Conservation (phyloP, 2,113 vertebrate genomes). For the Sminthopsis crassicaudata region DNA sequence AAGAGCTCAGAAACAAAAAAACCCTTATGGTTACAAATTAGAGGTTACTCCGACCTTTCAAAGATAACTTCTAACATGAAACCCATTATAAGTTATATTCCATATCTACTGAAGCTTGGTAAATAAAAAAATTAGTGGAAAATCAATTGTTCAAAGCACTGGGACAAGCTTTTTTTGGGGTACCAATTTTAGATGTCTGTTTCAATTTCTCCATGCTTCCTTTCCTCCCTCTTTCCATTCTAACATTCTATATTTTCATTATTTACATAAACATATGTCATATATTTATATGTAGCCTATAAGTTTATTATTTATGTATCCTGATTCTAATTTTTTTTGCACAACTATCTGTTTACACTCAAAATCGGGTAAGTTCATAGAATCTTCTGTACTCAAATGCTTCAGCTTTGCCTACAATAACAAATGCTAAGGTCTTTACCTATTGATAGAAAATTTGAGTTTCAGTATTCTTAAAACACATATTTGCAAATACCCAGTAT, state of each 20-base stretch:
- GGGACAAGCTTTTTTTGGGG: neutral
- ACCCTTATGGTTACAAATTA: neutral
- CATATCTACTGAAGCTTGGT: neutral
- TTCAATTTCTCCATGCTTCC: neutral
- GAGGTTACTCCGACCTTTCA: neutral
- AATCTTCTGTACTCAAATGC: neutral
- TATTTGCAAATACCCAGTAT: neutral
- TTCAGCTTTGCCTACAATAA: neutral
- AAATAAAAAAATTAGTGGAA: neutral
- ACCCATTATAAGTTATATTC: neutral
- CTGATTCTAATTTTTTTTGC: neutral
- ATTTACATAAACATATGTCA: neutral
- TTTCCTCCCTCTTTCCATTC: neutral
- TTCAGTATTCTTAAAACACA: neutral
- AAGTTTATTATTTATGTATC: neutral
- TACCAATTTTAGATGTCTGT: neutral
- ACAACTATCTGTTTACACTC: neutral
- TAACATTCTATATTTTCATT: neutral
- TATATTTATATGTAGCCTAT: neutral
- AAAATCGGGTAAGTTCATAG: neutral
- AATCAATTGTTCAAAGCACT: neutral
- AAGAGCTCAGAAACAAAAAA: neutral
- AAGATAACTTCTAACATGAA: neutral
- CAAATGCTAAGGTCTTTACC: neutral
- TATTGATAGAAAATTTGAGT: neutral